These are phyloP conservation scores for Lytechinus variegatus DNA, from an alignment of 35 echinoderm and acorn worm genomes.

Conservation along the genomic window DNA sequence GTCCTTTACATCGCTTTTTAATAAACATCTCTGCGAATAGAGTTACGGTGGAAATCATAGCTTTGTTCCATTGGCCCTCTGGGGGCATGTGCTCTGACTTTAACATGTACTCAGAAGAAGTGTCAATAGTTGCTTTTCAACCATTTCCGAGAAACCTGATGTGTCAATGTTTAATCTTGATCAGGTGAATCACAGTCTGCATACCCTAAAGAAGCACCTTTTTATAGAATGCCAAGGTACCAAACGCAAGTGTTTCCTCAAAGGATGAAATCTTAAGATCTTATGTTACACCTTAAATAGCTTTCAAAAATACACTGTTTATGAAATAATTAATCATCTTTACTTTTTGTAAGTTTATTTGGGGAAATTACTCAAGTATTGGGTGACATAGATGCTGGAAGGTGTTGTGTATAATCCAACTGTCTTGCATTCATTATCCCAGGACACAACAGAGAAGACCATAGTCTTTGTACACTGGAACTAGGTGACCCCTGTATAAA, in stretches of 20 bases:
- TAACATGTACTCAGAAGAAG: not conserved
- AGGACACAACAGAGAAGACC: no score
- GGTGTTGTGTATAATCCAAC: no score
- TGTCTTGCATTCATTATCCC: no score
- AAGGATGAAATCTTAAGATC: no score
- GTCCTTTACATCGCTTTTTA: not conserved
- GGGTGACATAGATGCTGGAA: no score
- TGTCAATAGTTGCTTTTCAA: conserved; percentile 4
- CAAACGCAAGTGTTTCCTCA: not conserved
- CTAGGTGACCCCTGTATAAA: no score
- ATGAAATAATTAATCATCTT: no score
- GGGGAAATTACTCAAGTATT: no score
- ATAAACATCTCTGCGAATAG: not conserved
- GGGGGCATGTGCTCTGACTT: not conserved
- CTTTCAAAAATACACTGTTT: no score
- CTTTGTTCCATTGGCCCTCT: not conserved
- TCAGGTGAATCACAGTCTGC: not conserved
- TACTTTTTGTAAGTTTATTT: no score
- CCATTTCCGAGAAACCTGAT: not conserved
- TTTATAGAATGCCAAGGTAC: not conserved
- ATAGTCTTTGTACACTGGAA: no score
- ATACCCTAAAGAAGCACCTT: not conserved
- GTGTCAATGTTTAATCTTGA: not conserved
- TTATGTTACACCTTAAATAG: no score
- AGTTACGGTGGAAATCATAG: not conserved